These are phyloP conservation scores for Tipula lateralis DNA, from an alignment of 2,888 invertebrate genomes.

Conservation along the genomic window DNA sequence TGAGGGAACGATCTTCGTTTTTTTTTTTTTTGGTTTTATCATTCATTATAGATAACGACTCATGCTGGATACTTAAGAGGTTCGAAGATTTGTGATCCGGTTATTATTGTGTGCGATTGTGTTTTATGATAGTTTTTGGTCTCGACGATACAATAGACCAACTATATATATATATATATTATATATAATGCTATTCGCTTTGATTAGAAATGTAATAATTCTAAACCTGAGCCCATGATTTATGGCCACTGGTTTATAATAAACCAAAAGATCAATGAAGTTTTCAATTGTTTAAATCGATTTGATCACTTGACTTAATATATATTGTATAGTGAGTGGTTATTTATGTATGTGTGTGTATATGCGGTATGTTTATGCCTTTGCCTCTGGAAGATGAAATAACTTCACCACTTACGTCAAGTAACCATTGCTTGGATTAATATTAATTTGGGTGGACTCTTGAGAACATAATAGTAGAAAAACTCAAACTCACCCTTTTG, in stretches of 20 bases:
- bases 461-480: no score
- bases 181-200: not conserved
- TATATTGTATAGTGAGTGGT: no score
- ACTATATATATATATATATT: not conserved
- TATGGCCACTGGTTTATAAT: not conserved
- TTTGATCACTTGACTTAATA: not conserved
- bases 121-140: not conserved
- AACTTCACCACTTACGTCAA: no score
- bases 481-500: no score
- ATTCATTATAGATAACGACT: slow-evolving; percentile 13
- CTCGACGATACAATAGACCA: not conserved
- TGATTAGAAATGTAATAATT: not conserved
- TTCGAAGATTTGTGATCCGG: not conserved
- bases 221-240: not conserved
- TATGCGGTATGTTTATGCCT: no score
- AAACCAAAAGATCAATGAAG: not conserved
- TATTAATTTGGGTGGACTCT: no score
- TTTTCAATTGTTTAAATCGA: slow-evolving; percentile 6
- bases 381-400: no score
- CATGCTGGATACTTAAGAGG: not conserved
- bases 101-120: not conserved
- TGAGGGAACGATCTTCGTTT: not conserved
- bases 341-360: no score
- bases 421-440: no score
- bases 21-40: not conserved